Evolutionary conservation across 2,888 invertebrate genomes (phyloP).

Genomic region (Tricholauxania praeusta): DNA sequence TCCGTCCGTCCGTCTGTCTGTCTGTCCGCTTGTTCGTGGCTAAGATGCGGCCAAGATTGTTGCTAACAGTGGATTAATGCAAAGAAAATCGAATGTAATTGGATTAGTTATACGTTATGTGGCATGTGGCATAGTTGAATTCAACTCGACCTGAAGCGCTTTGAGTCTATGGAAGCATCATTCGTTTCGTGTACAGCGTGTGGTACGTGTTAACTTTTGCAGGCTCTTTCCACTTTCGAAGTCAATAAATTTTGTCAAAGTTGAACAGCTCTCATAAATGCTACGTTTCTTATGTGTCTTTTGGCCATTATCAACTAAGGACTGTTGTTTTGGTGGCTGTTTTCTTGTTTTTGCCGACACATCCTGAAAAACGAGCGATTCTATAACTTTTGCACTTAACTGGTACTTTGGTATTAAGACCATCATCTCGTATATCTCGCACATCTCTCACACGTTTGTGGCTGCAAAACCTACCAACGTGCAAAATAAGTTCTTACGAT

Average conservation of each 20-base stretch:
- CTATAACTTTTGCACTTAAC: too few species aligned
- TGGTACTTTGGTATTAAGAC: too few species aligned
- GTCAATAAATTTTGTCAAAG: conserved; percentile 31
- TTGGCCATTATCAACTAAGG: too few species aligned
- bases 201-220: conserved; percentile 26
- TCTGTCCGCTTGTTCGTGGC: conserved; percentile 11
- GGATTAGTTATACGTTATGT: conserved; percentile 28
- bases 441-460: neutral
- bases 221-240: neutral
- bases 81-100: conserved; percentile 37
- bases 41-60: conserved; percentile 26
- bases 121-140: too few species aligned
- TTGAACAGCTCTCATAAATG: conserved; percentile 22
- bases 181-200: neutral
- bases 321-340: too few species aligned
- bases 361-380: too few species aligned
- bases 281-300: neutral
- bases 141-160: too few species aligned
- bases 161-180: too few species aligned
- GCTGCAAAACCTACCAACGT: neutral
- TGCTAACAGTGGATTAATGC: conserved; percentile 32
- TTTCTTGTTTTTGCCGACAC: too few species aligned
- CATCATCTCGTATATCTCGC: too few species aligned
- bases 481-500: conserved; percentile 40
- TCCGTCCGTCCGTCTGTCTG: neutral